Conservation (phyloP, 2,888 invertebrate genomes). For the Euzophera pinguis region DNA sequence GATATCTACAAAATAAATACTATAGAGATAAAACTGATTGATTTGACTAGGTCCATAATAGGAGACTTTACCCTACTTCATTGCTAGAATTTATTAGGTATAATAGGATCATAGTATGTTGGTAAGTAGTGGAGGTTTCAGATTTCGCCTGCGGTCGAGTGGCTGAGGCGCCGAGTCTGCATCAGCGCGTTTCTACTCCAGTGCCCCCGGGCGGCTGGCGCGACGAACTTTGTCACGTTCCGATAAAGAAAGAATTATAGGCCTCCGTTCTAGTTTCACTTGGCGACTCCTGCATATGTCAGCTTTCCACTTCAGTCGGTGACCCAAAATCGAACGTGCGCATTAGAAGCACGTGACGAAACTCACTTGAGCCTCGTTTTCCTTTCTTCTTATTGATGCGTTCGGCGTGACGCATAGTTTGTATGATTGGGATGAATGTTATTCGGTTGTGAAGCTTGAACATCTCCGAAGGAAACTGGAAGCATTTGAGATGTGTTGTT, state of each 20-base stretch:
- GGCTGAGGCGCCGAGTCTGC: conserved; percentile 48
- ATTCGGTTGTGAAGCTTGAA: no score
- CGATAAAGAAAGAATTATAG: conserved; percentile 10
- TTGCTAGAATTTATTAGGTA: not conserved
- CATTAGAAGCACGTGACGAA: conserved; percentile 8
- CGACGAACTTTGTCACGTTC: conserved; percentile 6
- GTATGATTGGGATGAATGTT: not conserved
- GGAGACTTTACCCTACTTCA: no score
- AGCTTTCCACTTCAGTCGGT: conserved; percentile 10
- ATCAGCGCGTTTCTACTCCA: conserved; percentile 50
- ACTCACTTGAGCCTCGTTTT: not conserved
- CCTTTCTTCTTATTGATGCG: not conserved
- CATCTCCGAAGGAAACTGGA: no score
- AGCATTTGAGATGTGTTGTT: no score
- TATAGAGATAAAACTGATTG: no score
- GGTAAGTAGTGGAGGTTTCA: conserved; percentile 45
- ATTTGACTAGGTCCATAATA: no score
- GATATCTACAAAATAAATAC: no score
- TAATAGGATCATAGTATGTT: conserved; percentile 20
- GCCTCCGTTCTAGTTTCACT: conserved; percentile 6
- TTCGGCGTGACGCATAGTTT: not conserved
- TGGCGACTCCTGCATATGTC: conserved; percentile 9
- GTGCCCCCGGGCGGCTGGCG: conserved; percentile 19
- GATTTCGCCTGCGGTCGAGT: conserved; percentile 64
- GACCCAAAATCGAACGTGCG: conserved; percentile 11